These are phyloP conservation scores for Diorhabda carinulata DNA, from an alignment of 1,140 invertebrate genomes.

Conservation along the genomic window DNA sequence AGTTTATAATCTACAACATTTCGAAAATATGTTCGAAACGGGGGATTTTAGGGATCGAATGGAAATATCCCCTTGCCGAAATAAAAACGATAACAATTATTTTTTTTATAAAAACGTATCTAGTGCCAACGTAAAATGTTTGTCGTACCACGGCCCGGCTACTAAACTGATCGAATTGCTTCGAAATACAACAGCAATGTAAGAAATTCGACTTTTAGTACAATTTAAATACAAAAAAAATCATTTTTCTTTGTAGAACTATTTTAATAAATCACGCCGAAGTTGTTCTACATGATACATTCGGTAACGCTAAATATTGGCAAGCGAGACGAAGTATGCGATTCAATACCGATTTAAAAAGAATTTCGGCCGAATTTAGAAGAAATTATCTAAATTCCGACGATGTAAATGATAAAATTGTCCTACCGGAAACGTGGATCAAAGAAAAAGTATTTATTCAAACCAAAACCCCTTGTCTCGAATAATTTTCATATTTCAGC, in stretches of 20 bases:
- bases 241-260: constrained; percentile 48
- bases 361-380: constrained; percentile 71
- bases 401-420: constrained; percentile 60
- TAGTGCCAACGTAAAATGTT: constrained; percentile 64
- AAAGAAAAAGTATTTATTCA: constrained; percentile 56
- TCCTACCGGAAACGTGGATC: constrained; percentile 58
- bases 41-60: constrained; percentile 82
- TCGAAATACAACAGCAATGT: constrained; percentile 45
- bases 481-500: constrained; percentile 38
- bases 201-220: constrained; percentile 21
- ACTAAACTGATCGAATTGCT: constrained; percentile 59
- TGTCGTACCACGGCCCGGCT: constrained; percentile 80
- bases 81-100: constrained; percentile 43
- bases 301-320: constrained; percentile 83
- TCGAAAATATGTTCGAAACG: constrained; percentile 76
- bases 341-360: constrained; percentile 68
- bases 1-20: constrained; percentile 82
- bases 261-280: constrained; percentile 85
- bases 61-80: constrained; percentile 56
- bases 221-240: not conserved
- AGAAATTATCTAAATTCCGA: constrained; percentile 63
- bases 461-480: not conserved
- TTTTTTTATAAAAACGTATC: constrained; percentile 61
- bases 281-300: constrained; percentile 81
- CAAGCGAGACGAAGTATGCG: constrained; percentile 84